Conservation (phyloP, 2,888 invertebrate genomes). For the Eulithis testata region DNA sequence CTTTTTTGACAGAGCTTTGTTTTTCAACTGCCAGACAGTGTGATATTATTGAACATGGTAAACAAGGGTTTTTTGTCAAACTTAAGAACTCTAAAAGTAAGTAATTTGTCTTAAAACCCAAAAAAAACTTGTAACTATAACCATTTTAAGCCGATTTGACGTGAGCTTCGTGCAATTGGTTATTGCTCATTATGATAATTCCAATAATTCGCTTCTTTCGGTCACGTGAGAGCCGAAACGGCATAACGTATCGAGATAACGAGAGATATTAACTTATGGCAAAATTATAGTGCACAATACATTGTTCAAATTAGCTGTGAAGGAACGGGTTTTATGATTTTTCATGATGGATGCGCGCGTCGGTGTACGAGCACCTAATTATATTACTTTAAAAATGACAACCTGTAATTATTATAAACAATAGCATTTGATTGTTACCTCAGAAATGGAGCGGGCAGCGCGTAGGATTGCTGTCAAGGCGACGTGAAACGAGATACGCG, state of each 20-base stretch:
- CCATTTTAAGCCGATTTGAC: conserved; percentile 69
- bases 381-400: conserved; percentile 56
- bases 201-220: conserved; percentile 51
- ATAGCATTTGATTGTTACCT: conserved; percentile 66
- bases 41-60: too few species aligned
- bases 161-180: conserved; percentile 79
- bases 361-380: conserved; percentile 59
- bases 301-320: conserved; percentile 49
- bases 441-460: conserved; percentile 57
- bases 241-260: conserved; percentile 58
- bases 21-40: too few species aligned
- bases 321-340: conserved; percentile 50
- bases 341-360: conserved; percentile 56
- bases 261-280: conserved; percentile 57
- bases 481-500: conserved; percentile 38
- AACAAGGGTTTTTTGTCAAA: neutral
- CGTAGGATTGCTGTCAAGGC: conserved; percentile 50
- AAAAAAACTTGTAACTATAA: conserved; percentile 57
- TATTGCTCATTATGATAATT: conserved; percentile 80
- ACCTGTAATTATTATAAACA: conserved; percentile 69
- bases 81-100: conserved; percentile 45
- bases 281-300: conserved; percentile 56
- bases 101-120: conserved; percentile 66
- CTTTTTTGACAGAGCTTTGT: too few species aligned
- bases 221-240: conserved; percentile 56